phyloP scores from a whole-genome alignment of 1,140 invertebrate genomes.

The Eulimnadia texana region DNA sequence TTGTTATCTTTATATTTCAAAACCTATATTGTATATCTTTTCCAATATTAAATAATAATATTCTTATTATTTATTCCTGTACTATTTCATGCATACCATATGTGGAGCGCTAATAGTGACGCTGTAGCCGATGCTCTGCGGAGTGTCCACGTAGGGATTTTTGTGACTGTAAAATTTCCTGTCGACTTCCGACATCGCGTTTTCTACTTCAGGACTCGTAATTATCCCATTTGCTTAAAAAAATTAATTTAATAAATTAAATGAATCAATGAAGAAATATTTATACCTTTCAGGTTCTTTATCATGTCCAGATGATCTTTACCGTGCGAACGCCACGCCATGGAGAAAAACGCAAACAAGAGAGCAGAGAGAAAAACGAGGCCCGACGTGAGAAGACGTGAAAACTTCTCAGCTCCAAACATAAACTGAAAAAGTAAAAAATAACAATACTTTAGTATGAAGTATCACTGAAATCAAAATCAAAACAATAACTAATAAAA shows the following conservation, averaged over 20 bases:
- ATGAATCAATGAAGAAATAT: slow-evolving; percentile 3
- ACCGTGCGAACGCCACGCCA: slow-evolving; percentile 67
- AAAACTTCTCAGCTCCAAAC: neutral
- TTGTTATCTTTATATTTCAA: no score
- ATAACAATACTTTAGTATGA: no score
- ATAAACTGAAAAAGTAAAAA: no score
- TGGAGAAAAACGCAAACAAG: slow-evolving; percentile 18
- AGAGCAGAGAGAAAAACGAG: neutral
- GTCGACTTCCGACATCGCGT: slow-evolving; percentile 73
- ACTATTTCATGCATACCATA: slow-evolving; percentile 71
- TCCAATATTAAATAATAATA: no score
- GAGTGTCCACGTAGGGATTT: slow-evolving; percentile 66
- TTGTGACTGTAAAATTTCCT: slow-evolving; percentile 56
- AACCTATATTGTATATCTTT: no score
- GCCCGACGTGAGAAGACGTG: neutral
- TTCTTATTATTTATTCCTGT: no score
- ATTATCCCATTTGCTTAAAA: slow-evolving; percentile 68
- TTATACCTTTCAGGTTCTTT: slow-evolving; percentile 58
- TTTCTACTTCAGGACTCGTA: slow-evolving; percentile 55
- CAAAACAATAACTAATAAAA: no score
- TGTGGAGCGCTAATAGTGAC: slow-evolving; percentile 96
- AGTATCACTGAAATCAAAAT: no score
- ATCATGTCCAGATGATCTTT: slow-evolving; percentile 70
- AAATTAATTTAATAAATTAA: neutral
- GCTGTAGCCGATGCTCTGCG: slow-evolving; percentile 72